Percentiles rank a stretch among this genome's conserved stretches.
These are phyloP conservation scores for Drosophila leonis DNA, from an alignment of 2,888 invertebrate species.

Conservation along the genomic window DNA sequence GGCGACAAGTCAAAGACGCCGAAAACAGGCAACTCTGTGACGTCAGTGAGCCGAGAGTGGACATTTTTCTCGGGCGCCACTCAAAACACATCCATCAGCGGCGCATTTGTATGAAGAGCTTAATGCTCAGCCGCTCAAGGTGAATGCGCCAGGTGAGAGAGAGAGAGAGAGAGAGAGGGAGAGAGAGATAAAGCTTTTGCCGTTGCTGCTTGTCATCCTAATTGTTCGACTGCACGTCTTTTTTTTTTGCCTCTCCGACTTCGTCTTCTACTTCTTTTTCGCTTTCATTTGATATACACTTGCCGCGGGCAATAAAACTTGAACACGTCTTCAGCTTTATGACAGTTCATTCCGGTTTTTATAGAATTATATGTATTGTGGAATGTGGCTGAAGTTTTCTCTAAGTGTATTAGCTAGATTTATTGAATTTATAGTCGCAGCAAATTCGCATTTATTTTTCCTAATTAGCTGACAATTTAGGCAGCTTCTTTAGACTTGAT, in stretches of 20 bases:
- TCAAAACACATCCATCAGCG: constrained; percentile 75
- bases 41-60: constrained; percentile 26
- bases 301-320: constrained; percentile 3
- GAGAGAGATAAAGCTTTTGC: background rate
- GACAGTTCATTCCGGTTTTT: background rate
- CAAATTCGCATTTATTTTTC: background rate
- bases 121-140: constrained; percentile 34
- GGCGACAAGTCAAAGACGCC: constrained; percentile 62
- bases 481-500: background rate
- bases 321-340: background rate
- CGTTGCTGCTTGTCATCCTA: constrained; percentile 36
- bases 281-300: constrained; percentile 19
- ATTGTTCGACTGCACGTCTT: constrained; percentile 59
- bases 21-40: constrained; percentile 68
- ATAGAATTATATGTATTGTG: background rate
- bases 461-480: background rate
- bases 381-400: background rate
- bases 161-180: background rate
- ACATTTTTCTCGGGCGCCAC: constrained; percentile 60
- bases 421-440: background rate
- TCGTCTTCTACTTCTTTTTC: background rate
- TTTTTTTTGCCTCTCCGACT: background rate
- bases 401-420: background rate
- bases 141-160: background rate
- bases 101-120: constrained; percentile 67